Conservation (phyloP, 30 jellyfish, hydroid and myxozoan species). For the Turritopsis rubra region DNA sequence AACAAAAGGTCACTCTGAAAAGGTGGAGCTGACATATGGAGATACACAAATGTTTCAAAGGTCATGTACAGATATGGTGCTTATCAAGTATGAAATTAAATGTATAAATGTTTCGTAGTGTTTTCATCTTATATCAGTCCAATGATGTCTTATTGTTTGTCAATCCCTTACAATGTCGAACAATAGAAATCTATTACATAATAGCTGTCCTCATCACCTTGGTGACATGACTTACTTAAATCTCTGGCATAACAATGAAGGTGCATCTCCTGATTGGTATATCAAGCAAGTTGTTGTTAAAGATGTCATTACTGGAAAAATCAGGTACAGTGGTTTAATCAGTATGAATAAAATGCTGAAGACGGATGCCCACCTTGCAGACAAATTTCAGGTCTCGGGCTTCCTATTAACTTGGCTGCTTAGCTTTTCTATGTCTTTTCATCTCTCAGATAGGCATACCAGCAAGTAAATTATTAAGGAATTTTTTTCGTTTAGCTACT, state of each 20-base stretch:
- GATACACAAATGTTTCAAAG: conserved; percentile 20
- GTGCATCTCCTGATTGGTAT: conserved; percentile 28
- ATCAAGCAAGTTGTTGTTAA: conserved; percentile 29
- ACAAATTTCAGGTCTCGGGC: not conserved
- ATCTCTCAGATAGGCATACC: too few relatives aligned
- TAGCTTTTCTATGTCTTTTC: too few relatives aligned
- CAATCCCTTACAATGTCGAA: too few relatives aligned
- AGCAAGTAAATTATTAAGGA: not conserved
- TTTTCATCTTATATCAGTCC: too few relatives aligned
- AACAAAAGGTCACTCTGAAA: conserved; percentile 23
- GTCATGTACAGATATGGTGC: conserved; percentile 13
- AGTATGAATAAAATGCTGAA: too few relatives aligned
- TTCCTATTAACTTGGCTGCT: not conserved
- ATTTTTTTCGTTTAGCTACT: conserved; percentile 2
- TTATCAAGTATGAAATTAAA: conserved; percentile 14
- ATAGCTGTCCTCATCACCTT: conserved; percentile 25
- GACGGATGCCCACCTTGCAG: not conserved
- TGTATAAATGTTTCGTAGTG: not conserved
- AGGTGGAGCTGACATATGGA: conserved; percentile 18
- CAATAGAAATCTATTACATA: not conserved
- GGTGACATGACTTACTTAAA: conserved; percentile 13
- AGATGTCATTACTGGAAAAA: not conserved
- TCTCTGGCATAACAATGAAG: conserved; percentile 27
- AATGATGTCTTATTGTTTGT: too few relatives aligned
- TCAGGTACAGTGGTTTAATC: not conserved